These are phyloP conservation scores for Caenorhabditis afra DNA, from an alignment of 2,888 invertebrate species.

Conservation along the genomic window DNA sequence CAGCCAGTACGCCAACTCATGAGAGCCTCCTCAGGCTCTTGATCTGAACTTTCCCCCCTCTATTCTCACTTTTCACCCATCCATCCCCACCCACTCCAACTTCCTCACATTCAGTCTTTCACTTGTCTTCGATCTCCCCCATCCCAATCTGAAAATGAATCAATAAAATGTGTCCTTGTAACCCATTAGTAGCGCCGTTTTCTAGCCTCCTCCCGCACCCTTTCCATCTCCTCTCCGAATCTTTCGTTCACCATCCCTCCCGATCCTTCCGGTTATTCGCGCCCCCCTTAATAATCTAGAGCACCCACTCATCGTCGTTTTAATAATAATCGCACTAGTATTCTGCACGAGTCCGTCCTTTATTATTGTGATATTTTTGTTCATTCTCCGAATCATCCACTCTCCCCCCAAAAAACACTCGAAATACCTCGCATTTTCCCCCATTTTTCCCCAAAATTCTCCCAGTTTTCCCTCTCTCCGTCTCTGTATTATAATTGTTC, in stretches of 20 bases:
- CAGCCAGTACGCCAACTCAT: conserved; percentile 43
- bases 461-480: conserved; percentile 13
- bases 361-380: conserved; percentile 19
- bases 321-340: conserved; percentile 12
- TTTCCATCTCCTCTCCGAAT: background rate
- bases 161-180: conserved; percentile 21
- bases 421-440: conserved; percentile 41
- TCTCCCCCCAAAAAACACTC: conserved; percentile 4
- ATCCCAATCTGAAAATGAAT: background rate
- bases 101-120: conserved; percentile 56
- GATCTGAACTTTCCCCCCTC: background rate
- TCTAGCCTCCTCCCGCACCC: conserved; percentile 7
- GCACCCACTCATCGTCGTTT: conserved; percentile 1
- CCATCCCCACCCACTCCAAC: conserved; percentile 1
- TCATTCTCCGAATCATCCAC: conserved; percentile 6
- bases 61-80: background rate
- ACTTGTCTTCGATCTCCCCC: conserved; percentile 32
- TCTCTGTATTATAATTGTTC: conserved; percentile 38
- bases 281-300: background rate
- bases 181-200: background rate
- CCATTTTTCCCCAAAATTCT: conserved; percentile 11
- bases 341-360: conserved; percentile 40
- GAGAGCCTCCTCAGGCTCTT: conserved; percentile 3
- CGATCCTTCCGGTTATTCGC: conserved; percentile 21
- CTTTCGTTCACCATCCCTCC: background rate